A percentile compares a stretch with the other conserved stretches of the same genome.
These are phyloP conservation scores for Nephrotoma flavescens DNA, from an alignment of 2,888 invertebrate genomes.

Conservation along the genomic window DNA sequence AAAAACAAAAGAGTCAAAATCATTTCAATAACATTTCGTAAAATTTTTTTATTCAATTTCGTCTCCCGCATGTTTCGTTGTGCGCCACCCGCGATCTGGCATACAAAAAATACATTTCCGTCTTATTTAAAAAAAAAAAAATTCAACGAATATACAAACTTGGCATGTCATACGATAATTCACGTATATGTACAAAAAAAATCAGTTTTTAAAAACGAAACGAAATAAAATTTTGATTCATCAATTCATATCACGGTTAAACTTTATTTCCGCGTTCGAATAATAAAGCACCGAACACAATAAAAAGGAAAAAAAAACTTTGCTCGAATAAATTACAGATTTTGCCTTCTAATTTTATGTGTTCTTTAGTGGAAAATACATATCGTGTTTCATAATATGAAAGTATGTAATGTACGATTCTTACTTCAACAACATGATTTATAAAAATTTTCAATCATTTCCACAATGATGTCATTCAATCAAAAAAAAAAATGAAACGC, in stretches of 20 bases:
- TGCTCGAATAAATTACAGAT: background rate
- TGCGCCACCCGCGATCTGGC: too few species aligned
- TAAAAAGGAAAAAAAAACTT: background rate
- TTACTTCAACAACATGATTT: background rate
- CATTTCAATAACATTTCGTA: too few species aligned
- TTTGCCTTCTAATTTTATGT: background rate
- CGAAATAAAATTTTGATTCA: background rate
- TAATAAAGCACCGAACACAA: background rate
- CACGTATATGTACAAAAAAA: too few species aligned
- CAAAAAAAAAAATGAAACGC: background rate
- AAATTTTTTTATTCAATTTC: too few species aligned
- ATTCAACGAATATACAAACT: too few species aligned
- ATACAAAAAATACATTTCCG: too few species aligned
- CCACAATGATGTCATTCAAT: background rate
- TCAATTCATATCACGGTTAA: background rate
- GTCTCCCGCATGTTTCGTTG: too few species aligned
- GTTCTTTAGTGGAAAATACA: background rate
- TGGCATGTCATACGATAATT: too few species aligned
- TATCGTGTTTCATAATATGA: background rate
- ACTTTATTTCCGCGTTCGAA: background rate
- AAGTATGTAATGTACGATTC: background rate
- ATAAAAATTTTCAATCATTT: background rate
- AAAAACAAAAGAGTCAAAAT: too few species aligned
- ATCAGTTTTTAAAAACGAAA: too few species aligned
- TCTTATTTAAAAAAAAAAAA: too few species aligned